Base-by-base conservation (phyloP, 2,797 vertebrate species). In the Melanogrammus aeglefinus region DNA sequence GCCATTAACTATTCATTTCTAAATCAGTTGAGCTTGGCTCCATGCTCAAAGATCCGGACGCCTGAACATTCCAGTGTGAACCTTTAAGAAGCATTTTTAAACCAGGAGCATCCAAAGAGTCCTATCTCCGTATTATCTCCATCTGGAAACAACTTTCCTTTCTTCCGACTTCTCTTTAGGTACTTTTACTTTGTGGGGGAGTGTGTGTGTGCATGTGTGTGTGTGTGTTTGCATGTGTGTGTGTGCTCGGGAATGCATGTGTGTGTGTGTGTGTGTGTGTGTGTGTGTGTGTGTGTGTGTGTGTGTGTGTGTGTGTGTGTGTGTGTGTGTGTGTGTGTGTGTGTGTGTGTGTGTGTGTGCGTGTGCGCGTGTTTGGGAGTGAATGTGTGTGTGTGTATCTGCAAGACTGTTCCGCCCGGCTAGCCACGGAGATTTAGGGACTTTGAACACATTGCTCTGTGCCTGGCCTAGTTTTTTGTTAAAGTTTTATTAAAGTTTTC, bases 391-490 rank as follows among this genome's bases (percentile, higher is more conserved):
- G 21, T 0, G 21, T 63, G 57, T 24, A 13, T 47, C 12, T 47
- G 44, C 18, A 18, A 63, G 57, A 63, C 57, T 6, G 27, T 71
- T 31, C 69, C 31, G 29, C 69, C 69, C 31, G 12, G 69, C 27
- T 10, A 18, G 69, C 69, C 27, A 31, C 79, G n/a, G 77, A 86
- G 83, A 88, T 87, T 86, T 84, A 76, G 80, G 33, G 70, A 81
- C 76, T 82, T 81, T 86, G 78, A 87, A 83, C 8, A 18, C 14
- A 72, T 77, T 76, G 77, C 85, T 86, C 78, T 78, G 70, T 76
- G 74, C 75, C 81, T 89, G 88, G 85, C 90, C 90, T 84, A 91
- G 41, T 63, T 63, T 24, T 63, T 18, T 63, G 57, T 63, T 63
- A 63, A 63, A 63, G 21, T 90, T 93, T 88, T 75, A 82, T 78